phyloP scores from a whole-genome alignment of 2,888 invertebrate species.

The Gonocerus acuteangulatus region DNA sequence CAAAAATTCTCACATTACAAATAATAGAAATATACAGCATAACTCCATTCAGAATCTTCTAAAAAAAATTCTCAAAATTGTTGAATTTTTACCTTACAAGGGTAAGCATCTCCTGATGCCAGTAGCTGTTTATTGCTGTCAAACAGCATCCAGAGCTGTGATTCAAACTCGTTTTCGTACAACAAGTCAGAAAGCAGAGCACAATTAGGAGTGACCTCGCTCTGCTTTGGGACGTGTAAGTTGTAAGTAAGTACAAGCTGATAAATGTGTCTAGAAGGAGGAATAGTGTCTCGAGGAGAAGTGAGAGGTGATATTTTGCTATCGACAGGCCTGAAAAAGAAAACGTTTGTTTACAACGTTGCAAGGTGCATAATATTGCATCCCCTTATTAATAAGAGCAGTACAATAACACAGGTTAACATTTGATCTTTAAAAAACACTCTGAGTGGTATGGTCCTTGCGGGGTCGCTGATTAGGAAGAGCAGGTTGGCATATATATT shows the following conservation, averaged over 20 bases:
- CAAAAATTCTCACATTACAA: too few relatives aligned
- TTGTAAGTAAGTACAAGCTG: slow-evolving; percentile 80
- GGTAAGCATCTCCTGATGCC: slow-evolving; percentile 82
- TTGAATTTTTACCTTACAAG: slow-evolving; percentile 64
- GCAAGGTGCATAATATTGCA: too few relatives aligned
- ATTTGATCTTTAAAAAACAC: too few relatives aligned
- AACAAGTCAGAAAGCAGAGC: slow-evolving; percentile 76
- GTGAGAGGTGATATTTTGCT: slow-evolving; percentile 67
- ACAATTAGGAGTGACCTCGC: slow-evolving; percentile 73
- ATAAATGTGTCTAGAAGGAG: slow-evolving; percentile 82
- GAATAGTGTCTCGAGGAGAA: slow-evolving; percentile 74
- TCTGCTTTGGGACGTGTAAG: slow-evolving; percentile 71
- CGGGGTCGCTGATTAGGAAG: too few relatives aligned
- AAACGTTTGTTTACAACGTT: too few relatives aligned
- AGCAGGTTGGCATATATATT: too few relatives aligned
- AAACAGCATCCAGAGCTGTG: slow-evolving; percentile 94
- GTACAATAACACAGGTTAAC: too few relatives aligned
- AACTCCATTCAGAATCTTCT: too few relatives aligned
- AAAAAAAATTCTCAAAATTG: too few relatives aligned
- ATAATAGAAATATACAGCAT: too few relatives aligned
- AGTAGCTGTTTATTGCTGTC: slow-evolving; percentile 82
- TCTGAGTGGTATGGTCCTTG: too few relatives aligned
- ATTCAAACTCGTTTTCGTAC: slow-evolving; percentile 93
- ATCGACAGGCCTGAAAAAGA: slow-evolving; percentile 63
- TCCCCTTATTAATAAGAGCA: too few relatives aligned